phyloP scores from a whole-genome alignment of 2,113 vertebrate species.

The Penelope pileata region DNA sequence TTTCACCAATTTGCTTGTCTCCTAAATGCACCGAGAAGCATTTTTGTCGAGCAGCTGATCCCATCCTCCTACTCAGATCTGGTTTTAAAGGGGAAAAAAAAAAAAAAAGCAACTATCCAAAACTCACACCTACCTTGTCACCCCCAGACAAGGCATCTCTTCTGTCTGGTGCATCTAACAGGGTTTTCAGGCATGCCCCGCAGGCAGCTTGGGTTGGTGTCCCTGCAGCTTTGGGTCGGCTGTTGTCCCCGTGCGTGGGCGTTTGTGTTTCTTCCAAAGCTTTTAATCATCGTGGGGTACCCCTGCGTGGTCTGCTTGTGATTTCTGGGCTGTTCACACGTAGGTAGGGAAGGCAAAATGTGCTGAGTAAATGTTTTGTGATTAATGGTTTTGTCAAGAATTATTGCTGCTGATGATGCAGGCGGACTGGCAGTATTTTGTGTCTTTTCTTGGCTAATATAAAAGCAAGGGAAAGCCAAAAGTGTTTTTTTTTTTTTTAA shows the following conservation, averaged over 20 bases:
- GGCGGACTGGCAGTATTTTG: accelerated
- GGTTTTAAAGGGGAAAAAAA: neutral
- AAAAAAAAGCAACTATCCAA: neutral
- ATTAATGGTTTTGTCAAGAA: constrained; percentile 15
- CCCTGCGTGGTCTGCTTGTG: neutral
- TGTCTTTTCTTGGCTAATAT: neutral
- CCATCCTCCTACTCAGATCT: neutral
- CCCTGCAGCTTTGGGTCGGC: neutral
- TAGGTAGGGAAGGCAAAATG: neutral
- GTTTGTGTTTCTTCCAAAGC: neutral
- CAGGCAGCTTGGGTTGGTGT: neutral
- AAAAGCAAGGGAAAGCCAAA: neutral
- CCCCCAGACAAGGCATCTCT: neutral
- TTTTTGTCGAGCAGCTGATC: neutral
- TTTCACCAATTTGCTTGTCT: constrained; percentile 56
- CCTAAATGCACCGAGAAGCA: neutral
- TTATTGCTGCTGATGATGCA: neutral
- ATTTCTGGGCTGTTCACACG: neutral
- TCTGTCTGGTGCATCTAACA: accelerated
- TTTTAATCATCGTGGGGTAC: neutral
- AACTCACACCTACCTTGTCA: constrained; percentile 9
- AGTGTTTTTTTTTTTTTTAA: neutral
- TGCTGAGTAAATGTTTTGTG: neutral
- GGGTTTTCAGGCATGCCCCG: neutral
- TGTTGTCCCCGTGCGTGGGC: neutral